Conservation (phyloP, 1,140 invertebrate species). For the Magallana ariakensis region DNA sequence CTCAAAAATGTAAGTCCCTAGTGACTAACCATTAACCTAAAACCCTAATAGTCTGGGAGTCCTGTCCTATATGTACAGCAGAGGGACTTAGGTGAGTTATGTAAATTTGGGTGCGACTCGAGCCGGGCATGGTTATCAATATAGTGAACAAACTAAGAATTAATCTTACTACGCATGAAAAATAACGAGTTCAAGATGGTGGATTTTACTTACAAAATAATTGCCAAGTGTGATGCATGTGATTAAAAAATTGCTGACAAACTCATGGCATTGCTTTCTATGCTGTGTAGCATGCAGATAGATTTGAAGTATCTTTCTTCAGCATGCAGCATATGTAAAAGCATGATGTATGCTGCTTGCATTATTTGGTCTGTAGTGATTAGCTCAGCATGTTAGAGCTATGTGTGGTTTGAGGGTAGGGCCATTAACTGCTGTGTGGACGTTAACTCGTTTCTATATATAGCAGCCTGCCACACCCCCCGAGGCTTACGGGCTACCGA, state of each 20-base stretch:
- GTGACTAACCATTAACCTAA: neutral
- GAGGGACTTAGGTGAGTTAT: neutral
- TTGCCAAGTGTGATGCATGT: neutral
- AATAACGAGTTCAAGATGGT: neutral
- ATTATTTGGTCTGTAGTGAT: constrained; percentile 21
- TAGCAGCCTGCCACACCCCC: constrained; percentile 42
- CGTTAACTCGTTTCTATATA: constrained; percentile 19
- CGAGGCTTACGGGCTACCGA: constrained; percentile 43
- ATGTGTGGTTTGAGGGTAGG: constrained; percentile 7
- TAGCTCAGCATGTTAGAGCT: constrained; percentile 26
- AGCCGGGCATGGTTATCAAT: neutral
- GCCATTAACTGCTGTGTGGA: constrained; percentile 32
- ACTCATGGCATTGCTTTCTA: neutral
- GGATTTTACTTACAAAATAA: neutral
- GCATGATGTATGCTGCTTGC: neutral
- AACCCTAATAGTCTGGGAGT: neutral
- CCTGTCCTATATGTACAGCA: neutral
- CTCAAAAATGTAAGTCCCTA: constrained; percentile 38
- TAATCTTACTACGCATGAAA: neutral
- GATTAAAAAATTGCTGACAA: neutral
- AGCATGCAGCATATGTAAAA: neutral
- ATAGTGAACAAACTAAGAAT: neutral
- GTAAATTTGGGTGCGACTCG: neutral
- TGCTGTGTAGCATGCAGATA: neutral
- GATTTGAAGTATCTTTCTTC: neutral